These are phyloP conservation scores for Campoletis raptor DNA, from an alignment of 2,888 invertebrate genomes.

Conservation along the genomic window DNA sequence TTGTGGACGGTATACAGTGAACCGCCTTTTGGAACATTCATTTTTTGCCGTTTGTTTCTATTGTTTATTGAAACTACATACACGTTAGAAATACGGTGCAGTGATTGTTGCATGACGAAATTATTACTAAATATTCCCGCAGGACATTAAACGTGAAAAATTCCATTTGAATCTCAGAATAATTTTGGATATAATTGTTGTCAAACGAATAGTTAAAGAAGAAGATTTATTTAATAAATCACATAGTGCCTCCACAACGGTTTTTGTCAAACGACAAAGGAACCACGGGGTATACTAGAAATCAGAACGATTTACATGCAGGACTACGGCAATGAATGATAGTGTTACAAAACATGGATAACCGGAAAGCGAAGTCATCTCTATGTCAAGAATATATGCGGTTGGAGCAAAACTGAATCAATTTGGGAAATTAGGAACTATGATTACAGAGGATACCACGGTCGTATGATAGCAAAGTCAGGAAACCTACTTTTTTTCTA, in stretches of 20 bases:
- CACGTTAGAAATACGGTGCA: background rate
- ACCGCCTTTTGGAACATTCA: background rate
- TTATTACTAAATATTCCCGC: background rate
- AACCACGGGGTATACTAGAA: background rate
- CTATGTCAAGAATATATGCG: background rate
- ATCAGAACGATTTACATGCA: background rate
- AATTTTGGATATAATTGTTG: background rate
- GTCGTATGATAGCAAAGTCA: background rate
- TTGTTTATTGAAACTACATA: background rate
- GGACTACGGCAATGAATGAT: background rate
- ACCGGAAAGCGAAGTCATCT: background rate
- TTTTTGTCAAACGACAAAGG: background rate
- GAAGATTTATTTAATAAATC: too few relatives aligned
- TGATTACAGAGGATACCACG: background rate
- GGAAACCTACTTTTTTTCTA: background rate
- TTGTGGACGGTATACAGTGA: background rate
- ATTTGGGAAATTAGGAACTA: background rate
- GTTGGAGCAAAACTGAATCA: background rate
- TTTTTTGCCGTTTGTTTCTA: background rate
- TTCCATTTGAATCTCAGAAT: background rate
- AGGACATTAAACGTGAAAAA: background rate
- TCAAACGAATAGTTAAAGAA: too few relatives aligned
- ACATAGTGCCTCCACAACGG: background rate
- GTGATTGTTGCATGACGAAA: background rate
- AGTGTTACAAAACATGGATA: background rate